These are phyloP conservation scores for Calcarius ornatus DNA, from an alignment of 2,113 vertebrate genomes.

Conservation along the genomic window DNA sequence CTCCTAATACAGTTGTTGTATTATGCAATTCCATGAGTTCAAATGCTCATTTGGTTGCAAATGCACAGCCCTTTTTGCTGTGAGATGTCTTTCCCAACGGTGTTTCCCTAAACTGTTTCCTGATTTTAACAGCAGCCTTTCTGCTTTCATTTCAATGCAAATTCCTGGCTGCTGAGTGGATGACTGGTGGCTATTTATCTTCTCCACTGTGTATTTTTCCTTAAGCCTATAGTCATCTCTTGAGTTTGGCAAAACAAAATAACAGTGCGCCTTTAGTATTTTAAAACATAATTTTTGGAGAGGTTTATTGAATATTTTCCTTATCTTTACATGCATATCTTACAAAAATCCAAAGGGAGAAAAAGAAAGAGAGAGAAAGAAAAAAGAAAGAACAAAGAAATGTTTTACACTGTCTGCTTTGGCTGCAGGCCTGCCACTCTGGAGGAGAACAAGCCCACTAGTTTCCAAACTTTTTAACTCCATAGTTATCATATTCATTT, in stretches of 20 bases:
- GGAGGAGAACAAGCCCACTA: background rate
- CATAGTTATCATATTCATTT: background rate
- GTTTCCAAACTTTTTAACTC: background rate
- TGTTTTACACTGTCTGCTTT: background rate
- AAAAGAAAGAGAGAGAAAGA: background rate
- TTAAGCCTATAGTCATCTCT: background rate
- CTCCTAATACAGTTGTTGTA: background rate
- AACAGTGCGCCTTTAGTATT: background rate
- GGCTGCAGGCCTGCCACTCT: background rate
- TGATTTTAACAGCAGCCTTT: background rate
- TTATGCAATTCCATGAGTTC: background rate
- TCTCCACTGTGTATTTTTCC: background rate
- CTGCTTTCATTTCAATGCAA: background rate
- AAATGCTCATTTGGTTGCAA: background rate
- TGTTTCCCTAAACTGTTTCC: background rate
- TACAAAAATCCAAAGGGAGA: background rate
- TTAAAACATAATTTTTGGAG: background rate
- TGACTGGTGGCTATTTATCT: background rate
- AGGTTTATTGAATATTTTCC: background rate
- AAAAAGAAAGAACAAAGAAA: background rate
- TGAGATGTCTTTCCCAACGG: background rate
- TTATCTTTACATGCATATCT: background rate
- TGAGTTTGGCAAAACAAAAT: background rate
- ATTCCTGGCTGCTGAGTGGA: background rate
- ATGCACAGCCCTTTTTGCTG: background rate